These are phyloP conservation scores for Choloepus hoffmanni DNA, from an alignment of 2,113 vertebrate species.

Conservation along the genomic window DNA sequence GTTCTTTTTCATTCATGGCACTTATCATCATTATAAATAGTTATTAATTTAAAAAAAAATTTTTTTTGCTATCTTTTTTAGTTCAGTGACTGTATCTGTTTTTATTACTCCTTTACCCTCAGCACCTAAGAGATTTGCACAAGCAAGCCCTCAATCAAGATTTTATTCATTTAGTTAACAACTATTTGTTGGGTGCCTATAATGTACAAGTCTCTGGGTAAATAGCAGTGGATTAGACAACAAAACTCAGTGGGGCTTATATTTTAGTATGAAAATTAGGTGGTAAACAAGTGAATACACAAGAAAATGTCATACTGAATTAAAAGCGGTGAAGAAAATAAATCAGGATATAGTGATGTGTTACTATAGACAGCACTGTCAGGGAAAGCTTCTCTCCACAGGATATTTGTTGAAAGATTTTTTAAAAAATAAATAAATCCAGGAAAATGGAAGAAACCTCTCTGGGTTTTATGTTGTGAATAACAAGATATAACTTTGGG, in stretches of 20 bases:
- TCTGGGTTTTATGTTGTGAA: background rate
- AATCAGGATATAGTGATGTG: background rate
- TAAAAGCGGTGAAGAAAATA: background rate
- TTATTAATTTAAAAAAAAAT: background rate
- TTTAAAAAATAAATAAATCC: conserved; percentile 48
- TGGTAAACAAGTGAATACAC: background rate
- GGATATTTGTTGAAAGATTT: conserved; percentile 8
- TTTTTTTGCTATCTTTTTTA: background rate
- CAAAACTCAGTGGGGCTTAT: background rate
- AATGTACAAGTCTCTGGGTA: background rate
- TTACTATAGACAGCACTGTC: background rate
- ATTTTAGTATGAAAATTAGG: conserved; percentile 5
- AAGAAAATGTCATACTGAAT: background rate
- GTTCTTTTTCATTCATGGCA: background rate
- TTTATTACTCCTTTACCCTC: background rate
- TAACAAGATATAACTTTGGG: background rate
- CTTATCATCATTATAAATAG: background rate
- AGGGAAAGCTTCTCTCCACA: background rate
- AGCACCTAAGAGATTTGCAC: background rate
- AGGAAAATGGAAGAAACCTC: conserved; percentile 24
- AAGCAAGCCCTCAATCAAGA: background rate
- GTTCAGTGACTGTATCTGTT: background rate
- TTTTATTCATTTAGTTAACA: conserved; percentile 27
- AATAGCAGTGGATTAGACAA: background rate
- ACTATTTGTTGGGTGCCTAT: background rate